Evolutionary conservation across 2,888 invertebrate genomes (phyloP), one percentile per base, ranked within the genome.

Genomic region (Catonia carolina): DNA sequence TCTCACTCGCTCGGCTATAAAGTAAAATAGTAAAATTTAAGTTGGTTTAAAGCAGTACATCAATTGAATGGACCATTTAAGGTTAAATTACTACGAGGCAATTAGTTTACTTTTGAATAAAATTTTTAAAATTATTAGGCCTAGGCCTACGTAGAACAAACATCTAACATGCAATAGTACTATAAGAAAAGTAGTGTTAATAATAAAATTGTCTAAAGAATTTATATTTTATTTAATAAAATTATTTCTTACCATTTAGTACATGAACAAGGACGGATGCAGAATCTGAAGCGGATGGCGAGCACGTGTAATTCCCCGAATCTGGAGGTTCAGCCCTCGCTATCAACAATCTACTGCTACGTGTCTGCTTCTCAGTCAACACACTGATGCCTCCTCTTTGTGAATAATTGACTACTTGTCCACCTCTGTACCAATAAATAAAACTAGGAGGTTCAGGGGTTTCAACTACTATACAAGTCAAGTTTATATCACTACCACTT

Each of bases 401-500:
- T 57, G 77, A 77, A 69, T 78, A 79, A 72, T 78, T 79, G 72
- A 79, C 76, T 53, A 78, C 77, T 65, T 77, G 72, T 58, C 73
- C 75, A 57, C 76, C 78, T 55, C 45, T 45, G 70, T 79, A 79
- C 79, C 79, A 80, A 68, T 72, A 75, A 68, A 82, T 83, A 77
- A 81, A 88, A 76, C 84, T 85, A 60, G 88, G 87, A 45, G 87
- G 87, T 70, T 87, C 87, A 31, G 87, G 87, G 60, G 86, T 86
- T 76, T 90, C 82, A 67, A 86, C 81, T 61, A 89, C 89, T 69
- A 88, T 81, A 76, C 91, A 91, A 68, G 90, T 92, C 74, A 92
- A 81, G 78, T 91, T 92, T 76, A 92, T 90, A 79, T 91, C 90
- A 70, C 89, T 90, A 66, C 91, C 91, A 69, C 88, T 89, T 72